These are phyloP conservation scores for Gavialis gangeticus DNA, from an alignment of 2,113 vertebrate species.

Conservation along the genomic window DNA sequence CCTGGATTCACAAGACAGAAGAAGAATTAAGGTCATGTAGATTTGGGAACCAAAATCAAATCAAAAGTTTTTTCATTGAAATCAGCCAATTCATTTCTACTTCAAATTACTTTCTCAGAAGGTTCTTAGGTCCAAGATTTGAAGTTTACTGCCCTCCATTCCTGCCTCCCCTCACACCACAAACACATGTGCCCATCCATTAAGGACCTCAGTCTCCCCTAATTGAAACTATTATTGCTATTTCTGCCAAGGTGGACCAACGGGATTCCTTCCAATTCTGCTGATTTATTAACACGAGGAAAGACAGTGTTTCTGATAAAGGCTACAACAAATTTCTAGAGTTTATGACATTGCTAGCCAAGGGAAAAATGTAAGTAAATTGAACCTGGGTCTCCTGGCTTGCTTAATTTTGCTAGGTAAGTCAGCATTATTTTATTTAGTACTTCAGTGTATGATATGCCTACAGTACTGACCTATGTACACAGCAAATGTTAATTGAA, in stretches of 20 bases:
- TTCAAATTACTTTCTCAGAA: background rate
- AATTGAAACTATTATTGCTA: background rate
- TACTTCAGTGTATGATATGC: background rate
- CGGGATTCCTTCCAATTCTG: background rate
- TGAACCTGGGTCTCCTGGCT: background rate
- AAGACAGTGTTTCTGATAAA: background rate
- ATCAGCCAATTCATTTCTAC: background rate
- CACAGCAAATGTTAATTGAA: fast-evolving
- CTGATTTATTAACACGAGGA: background rate
- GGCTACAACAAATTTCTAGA: too few species aligned
- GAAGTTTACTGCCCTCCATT: background rate
- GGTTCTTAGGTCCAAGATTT: background rate
- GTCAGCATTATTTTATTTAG: background rate
- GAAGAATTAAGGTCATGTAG: background rate
- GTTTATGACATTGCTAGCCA: background rate
- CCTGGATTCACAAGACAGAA: background rate
- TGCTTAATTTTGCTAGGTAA: background rate
- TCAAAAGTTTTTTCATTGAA: background rate
- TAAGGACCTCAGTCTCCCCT: background rate
- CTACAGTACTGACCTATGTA: background rate
- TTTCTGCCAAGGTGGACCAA: background rate
- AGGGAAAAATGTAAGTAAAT: background rate
- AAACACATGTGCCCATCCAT: background rate
- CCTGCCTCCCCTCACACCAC: too few species aligned
- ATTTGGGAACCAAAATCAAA: background rate